Evolutionary conservation across 2,113 vertebrate species (phyloP), one percentile per base, ranked within the genome.

Genomic region (Eonycteris spelaea): DNA sequence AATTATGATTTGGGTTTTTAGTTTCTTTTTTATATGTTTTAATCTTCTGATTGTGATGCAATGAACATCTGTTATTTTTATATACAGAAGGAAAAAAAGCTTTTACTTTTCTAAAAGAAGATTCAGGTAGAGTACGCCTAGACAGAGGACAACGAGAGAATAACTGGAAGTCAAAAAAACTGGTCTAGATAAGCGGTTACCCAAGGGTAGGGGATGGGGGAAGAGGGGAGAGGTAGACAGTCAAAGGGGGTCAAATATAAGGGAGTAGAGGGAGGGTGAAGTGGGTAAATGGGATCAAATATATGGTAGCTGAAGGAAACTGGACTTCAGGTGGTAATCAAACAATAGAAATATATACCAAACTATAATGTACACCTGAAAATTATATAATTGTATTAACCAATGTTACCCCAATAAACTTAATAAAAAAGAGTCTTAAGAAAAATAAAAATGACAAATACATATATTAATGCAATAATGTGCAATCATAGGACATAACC

Each of bases 1-100:
- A 88, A 74, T 88, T 91, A 21, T 94, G 86, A 84, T 73, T 90
- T 78, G 35, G 24, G 11, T 38, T 92, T 74, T 92, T 78, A 92
- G 24, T 73, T 88, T 68, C 7, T 55, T 55, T 51, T 77, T 40
- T 45, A 14, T 57, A 33, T 86, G 53, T 75, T 79, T 95, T 84
- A 86, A 80, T 80, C 43, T 74, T 75, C 30, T 90, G 57, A 78
- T 86, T 73, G 1, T 73, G 12, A 74, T 43, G 8, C 51, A 61
- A 6, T 73, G 14, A 71, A 0, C 28, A 63, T 93, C 43, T 90
- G 10, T 67, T 80, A 18, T 91, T 75, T 96, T 94, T 80, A 82
- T 82, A 77, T 24, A 6, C 24, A 80, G 33, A 80, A 65, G 26
- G 38, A 12, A 35, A 33, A 40, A 22, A n/a, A 24, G 9, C n/a